Evolutionary conservation across 1,140 invertebrate species (phyloP).

Genomic region (Mactra quadrangularis): DNA sequence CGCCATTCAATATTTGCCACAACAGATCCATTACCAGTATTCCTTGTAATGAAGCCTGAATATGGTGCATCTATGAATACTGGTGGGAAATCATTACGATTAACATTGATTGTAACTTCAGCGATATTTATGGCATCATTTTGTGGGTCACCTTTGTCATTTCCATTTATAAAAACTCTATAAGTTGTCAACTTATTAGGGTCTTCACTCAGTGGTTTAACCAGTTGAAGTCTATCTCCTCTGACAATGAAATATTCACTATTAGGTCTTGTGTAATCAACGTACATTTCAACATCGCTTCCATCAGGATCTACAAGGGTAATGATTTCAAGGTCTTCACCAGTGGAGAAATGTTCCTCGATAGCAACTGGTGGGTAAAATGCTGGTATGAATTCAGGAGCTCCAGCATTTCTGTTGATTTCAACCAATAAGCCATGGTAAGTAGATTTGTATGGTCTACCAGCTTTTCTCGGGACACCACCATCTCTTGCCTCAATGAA

Average conservation of each 20-base stretch:
- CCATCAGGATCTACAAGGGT: constrained; percentile 48
- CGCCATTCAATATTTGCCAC: constrained; percentile 30
- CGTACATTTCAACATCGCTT: constrained; percentile 44
- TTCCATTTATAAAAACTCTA: constrained; percentile 39
- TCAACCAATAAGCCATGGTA: background rate
- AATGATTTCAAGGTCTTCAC: constrained; percentile 3
- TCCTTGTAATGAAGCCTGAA: background rate
- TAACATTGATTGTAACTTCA: constrained; percentile 26
- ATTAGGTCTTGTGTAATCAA: background rate
- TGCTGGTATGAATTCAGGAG: constrained; percentile 33
- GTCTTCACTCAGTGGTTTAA: constrained; percentile 33
- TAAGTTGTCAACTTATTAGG: background rate
- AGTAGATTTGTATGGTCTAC: constrained; percentile 54
- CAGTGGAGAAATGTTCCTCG: constrained; percentile 25
- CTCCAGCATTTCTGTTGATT: constrained; percentile 31
- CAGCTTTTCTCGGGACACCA: constrained; percentile 51
- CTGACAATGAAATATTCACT: constrained; percentile 26
- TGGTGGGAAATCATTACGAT: constrained; percentile 55
- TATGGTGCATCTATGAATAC: constrained; percentile 36
- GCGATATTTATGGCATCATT: constrained; percentile 42
- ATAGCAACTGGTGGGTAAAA: background rate
- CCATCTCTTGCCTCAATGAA: constrained; percentile 65
- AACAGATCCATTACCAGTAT: constrained; percentile 1
- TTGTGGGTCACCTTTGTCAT: constrained; percentile 36
- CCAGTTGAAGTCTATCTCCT: constrained; percentile 35